Conservation (phyloP, 1,140 invertebrate species). For the Mizuhopecten yessoensis region DNA sequence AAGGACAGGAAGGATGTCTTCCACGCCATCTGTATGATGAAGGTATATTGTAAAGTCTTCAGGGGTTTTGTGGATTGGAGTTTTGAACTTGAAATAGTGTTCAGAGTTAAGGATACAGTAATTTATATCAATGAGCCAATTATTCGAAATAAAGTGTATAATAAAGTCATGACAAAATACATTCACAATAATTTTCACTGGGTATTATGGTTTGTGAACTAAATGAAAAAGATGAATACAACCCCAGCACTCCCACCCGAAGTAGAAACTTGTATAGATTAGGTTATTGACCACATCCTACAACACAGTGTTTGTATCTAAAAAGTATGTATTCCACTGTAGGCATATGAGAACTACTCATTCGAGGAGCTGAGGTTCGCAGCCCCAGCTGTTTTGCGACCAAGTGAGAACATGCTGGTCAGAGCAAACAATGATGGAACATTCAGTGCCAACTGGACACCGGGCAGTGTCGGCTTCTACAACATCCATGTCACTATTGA, state of each 20-base stretch:
- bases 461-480: constrained; percentile 94
- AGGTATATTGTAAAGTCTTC: constrained; percentile 83
- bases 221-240: no score
- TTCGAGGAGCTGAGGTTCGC: constrained; percentile 97
- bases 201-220: no score
- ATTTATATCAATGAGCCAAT: no score
- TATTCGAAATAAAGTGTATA: no score
- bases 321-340: constrained; percentile 64
- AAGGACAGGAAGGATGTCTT: constrained; percentile 95
- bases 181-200: no score
- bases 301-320: neutral
- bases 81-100: no score
- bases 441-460: constrained; percentile 96
- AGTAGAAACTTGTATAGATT: no score
- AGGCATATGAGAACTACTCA: constrained; percentile 96
- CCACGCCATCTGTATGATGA: constrained; percentile 97
- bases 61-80: no score
- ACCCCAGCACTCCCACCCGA: no score
- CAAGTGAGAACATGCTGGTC: constrained; percentile 93
- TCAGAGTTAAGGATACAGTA: no score
- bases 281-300: no score
- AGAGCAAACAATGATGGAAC: constrained; percentile 93
- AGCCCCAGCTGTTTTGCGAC: constrained; percentile 89
- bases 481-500: constrained; percentile 94
- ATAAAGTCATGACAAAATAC: no score